Conservation (phyloP, 2,797 vertebrate genomes). For the Molossus molossus region DNA sequence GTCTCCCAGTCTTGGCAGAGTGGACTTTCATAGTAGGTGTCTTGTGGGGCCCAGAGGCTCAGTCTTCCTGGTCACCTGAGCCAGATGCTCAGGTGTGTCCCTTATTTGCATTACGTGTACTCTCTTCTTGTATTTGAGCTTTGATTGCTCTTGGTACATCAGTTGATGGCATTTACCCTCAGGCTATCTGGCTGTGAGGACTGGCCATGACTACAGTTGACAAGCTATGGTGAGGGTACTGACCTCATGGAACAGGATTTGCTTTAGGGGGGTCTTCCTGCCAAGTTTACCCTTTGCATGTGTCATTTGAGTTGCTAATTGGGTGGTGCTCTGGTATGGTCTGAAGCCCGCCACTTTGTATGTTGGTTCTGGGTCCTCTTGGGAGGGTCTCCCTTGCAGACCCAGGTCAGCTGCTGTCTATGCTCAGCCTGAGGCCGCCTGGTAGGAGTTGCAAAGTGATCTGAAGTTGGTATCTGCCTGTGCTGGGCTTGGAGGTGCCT, state of each 20-base stretch:
- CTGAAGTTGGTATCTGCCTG: too few relatives aligned
- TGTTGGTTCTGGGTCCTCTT: not conserved
- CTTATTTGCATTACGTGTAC: too few relatives aligned
- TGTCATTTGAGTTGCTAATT: not conserved
- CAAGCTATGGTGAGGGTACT: not conserved
- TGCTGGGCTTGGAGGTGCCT: too few relatives aligned
- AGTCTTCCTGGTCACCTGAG: too few relatives aligned
- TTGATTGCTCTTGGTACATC: too few relatives aligned
- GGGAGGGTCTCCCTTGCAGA: not conserved
- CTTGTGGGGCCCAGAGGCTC: too few relatives aligned
- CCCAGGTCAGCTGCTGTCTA: not conserved
- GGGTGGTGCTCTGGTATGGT: not conserved
- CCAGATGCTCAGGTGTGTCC: too few relatives aligned
- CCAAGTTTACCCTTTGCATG: not conserved
- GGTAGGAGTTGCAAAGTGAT: too few relatives aligned
- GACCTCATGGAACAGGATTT: not conserved
- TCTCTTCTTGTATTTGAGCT: too few relatives aligned
- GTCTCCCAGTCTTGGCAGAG: too few relatives aligned
- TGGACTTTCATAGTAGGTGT: too few relatives aligned
- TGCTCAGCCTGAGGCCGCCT: too few relatives aligned
- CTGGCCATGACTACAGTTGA: not conserved
- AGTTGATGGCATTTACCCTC: not conserved
- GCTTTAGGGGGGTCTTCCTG: not conserved
- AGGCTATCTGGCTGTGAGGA: not conserved
- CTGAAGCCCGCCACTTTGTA: not conserved